Evolutionary conservation across 1,140 invertebrate species (phyloP).

Genomic region (Hydropsyche tenuis): DNA sequence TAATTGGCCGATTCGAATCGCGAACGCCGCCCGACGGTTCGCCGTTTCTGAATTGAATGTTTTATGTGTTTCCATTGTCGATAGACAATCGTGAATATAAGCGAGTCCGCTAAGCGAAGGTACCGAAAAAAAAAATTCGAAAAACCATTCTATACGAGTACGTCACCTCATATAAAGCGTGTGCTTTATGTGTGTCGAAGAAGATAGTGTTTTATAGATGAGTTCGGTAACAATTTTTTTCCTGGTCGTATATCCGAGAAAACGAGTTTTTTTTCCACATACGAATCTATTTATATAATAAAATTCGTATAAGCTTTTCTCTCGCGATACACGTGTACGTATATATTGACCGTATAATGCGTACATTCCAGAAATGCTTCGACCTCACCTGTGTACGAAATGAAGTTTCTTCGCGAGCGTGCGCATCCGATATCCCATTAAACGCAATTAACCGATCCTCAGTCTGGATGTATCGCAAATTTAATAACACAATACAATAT

Average conservation of each 20-base stretch:
- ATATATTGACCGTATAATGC: conserved; percentile 1
- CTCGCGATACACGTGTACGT: background rate
- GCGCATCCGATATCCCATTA: conserved; percentile 11
- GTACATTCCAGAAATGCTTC: conserved; percentile 26
- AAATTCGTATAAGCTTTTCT: conserved; percentile 21
- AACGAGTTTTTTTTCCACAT: conserved; percentile 21
- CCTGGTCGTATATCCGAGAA: conserved; percentile 4
- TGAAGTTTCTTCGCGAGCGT: background rate
- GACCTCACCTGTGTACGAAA: background rate
- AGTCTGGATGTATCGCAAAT: too few relatives aligned
- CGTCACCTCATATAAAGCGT: conserved; percentile 1
- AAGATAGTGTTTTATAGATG: conserved; percentile 33
- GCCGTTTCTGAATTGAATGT: too few relatives aligned
- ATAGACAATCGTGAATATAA: too few relatives aligned
- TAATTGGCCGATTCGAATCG: too few relatives aligned
- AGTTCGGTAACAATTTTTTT: conserved; percentile 28
- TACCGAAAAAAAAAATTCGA: too few relatives aligned
- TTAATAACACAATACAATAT: too few relatives aligned
- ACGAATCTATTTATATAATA: conserved; percentile 33
- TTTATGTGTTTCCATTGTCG: too few relatives aligned
- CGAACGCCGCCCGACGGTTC: too few relatives aligned
- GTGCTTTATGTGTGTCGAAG: conserved; percentile 23
- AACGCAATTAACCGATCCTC: conserved; percentile 11
- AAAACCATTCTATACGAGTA: background rate
- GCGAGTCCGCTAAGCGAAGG: too few relatives aligned